phyloP scores from a whole-genome alignment of 2,888 invertebrate genomes.

The Taphrorychus bicolor region DNA sequence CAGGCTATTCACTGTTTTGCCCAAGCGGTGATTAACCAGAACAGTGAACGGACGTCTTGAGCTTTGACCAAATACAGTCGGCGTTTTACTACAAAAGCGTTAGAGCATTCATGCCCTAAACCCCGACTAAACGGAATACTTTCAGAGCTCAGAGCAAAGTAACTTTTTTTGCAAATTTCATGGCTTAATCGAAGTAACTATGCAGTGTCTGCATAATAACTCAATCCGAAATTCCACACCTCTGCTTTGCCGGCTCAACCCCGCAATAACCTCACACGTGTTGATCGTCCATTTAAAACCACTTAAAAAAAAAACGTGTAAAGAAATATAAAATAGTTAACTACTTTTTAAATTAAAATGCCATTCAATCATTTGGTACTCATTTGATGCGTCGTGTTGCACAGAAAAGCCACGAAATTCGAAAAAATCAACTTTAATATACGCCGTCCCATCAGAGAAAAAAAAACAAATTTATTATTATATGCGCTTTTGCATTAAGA shows the following conservation, averaged over 20 bases:
- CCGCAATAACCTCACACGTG: not conserved
- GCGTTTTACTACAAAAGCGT: too few relatives aligned
- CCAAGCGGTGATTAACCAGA: too few relatives aligned
- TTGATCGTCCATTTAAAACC: not conserved
- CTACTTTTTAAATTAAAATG: not conserved
- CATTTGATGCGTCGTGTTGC: too few relatives aligned
- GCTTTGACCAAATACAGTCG: too few relatives aligned
- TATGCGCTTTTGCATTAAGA: not conserved
- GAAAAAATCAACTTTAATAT: not conserved
- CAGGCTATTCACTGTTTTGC: too few relatives aligned
- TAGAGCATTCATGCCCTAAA: too few relatives aligned
- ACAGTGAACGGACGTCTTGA: too few relatives aligned
- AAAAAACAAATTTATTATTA: not conserved
- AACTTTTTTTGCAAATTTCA: too few relatives aligned
- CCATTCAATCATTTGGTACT: not conserved
- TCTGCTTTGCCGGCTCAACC: not conserved
- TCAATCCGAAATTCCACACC: not conserved
- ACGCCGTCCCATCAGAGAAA: not conserved
- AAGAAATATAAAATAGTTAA: conserved; percentile 4
- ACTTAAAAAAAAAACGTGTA: not conserved
- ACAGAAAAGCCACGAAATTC: not conserved
- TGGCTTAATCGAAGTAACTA: too few relatives aligned
- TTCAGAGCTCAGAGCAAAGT: too few relatives aligned
- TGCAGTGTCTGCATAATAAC: not conserved
- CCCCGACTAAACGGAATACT: too few relatives aligned